These are phyloP conservation scores for Silurus aristotelis DNA, from an alignment of 2,797 vertebrate genomes.

Conservation along the genomic window DNA sequence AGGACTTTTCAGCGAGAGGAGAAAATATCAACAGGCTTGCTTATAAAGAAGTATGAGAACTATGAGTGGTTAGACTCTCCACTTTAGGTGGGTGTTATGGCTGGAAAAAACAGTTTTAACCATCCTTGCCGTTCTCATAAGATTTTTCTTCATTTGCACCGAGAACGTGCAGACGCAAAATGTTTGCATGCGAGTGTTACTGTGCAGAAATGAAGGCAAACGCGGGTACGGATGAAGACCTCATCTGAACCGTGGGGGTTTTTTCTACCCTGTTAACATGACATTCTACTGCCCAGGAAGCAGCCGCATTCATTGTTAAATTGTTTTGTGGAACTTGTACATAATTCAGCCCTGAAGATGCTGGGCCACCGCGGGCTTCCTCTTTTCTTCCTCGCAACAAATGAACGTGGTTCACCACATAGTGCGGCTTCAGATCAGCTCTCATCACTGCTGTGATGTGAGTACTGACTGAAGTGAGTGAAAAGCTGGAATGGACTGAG, in stretches of 20 bases:
- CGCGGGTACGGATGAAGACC: constrained; percentile 50
- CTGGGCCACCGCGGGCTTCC: constrained; percentile 48
- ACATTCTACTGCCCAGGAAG: constrained; percentile 46
- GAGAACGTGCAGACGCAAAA: constrained; percentile 9
- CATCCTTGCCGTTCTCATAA: constrained; percentile 58
- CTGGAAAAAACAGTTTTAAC: constrained; percentile 59
- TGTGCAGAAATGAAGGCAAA: constrained; percentile 18
- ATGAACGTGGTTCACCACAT: constrained; percentile 59
- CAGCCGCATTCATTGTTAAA: constrained; percentile 44
- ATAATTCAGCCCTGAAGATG: constrained; percentile 44
- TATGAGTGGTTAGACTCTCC: constrained; percentile 58
- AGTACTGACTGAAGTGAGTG: constrained; percentile 26
- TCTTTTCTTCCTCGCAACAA: constrained; percentile 49
- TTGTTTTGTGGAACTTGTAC: constrained; percentile 39
- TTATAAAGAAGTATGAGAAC: constrained; percentile 70
- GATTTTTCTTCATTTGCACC: constrained; percentile 49
- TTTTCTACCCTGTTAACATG: constrained; percentile 59
- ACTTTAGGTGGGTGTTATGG: constrained; percentile 69
- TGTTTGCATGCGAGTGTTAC: not conserved
- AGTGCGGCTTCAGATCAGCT: constrained; percentile 40
- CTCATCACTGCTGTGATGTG: constrained; percentile 44
- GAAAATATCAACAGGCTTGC: constrained; percentile 69
- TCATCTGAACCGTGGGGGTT: constrained; percentile 62
- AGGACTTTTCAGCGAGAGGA: constrained; percentile 66
- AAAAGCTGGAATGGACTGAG: constrained; percentile 50